Percentiles rank a stretch among this genome's conserved stretches.
Evolutionary conservation across 2,888 invertebrate species (phyloP).

Genomic region (Thymelicus sylvestris): DNA sequence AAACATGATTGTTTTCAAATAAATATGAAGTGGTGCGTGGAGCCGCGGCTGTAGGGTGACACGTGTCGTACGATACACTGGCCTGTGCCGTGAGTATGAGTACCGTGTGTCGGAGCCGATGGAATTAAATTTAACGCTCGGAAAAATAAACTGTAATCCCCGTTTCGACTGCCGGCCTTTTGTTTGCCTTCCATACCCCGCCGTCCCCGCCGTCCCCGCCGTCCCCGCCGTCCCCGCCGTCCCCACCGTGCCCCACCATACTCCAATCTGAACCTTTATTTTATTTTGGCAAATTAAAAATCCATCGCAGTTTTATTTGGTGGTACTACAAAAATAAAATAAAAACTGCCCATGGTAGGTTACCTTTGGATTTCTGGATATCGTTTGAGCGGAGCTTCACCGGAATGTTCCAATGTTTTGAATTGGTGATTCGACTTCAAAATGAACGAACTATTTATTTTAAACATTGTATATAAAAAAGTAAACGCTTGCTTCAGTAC

Average conservation of each 20-base stretch:
- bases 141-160: constrained; percentile 24
- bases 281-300: constrained; percentile 33
- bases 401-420: too few species aligned
- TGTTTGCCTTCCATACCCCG: constrained; percentile 19
- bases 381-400: too few species aligned
- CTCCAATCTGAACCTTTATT: constrained; percentile 28
- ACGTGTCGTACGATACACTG: not conserved
- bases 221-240: too few species aligned
- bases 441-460: too few species aligned
- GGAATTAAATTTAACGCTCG: constrained; percentile 21
- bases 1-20: not conserved
- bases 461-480: too few species aligned
- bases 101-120: constrained; percentile 9
- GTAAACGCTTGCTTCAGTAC: too few species aligned
- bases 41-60: not conserved
- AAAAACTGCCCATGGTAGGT: too few species aligned
- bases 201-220: not conserved
- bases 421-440: too few species aligned
- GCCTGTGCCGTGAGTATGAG: not conserved
- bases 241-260: not conserved
- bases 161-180: constrained; percentile 29
- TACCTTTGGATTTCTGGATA: too few species aligned
- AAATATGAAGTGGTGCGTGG: not conserved
- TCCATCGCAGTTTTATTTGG: constrained; percentile 19
- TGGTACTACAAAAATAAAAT: not conserved